Base-by-base conservation (phyloP, 2,113 vertebrate species). In the Sarotherodon lohbergeri region DNA sequence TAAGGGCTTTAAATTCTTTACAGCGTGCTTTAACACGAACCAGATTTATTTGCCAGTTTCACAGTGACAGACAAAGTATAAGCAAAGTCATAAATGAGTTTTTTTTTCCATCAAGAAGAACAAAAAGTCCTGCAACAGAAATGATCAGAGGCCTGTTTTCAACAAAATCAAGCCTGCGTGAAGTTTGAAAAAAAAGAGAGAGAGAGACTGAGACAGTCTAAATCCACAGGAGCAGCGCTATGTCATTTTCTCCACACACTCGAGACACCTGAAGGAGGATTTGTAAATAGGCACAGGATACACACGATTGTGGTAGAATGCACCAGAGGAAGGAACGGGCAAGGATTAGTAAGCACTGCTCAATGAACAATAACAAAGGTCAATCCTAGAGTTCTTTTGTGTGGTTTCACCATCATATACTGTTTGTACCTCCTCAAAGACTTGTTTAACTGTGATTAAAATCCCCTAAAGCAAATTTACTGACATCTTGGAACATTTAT, bases 321-420 rank as follows among this genome's bases (percentile, higher is more conserved):
- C 43, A 78, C 43, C 43, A 32, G 71, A 50, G 71, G 71, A 50
- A 50, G 43, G 16, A 78, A 78, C 1, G 16, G 16, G 9, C 24
- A 78, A 76, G 71, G 71, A 76, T 76, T 76, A 48, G 71, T 50
- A 78, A 78, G 43, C 71, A 50, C 43, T 78, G 6, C 17, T 48
- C 24, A 29, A 19, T 78, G 71, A 76, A 76, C 24, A 78, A 78
- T 50, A 78, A 78, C 71, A 78, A 50, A 78, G 43, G 71, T 73
- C 66, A 73, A 13, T 43, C 66, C 39, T 73, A 43, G 66, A 73
- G n/a, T 73, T 73, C 66, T 73, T 73, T 43, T 71, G 66, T 71
- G 66, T 73, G 66, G 66, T 73, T 73, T 73, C 2, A 46, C 39
- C 13, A 73, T 73, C 66, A 73, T 73, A 73, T 73, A 73, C 39